Base-by-base conservation (phyloP, 2,797 vertebrate genomes). In the Vultur gryphus region DNA sequence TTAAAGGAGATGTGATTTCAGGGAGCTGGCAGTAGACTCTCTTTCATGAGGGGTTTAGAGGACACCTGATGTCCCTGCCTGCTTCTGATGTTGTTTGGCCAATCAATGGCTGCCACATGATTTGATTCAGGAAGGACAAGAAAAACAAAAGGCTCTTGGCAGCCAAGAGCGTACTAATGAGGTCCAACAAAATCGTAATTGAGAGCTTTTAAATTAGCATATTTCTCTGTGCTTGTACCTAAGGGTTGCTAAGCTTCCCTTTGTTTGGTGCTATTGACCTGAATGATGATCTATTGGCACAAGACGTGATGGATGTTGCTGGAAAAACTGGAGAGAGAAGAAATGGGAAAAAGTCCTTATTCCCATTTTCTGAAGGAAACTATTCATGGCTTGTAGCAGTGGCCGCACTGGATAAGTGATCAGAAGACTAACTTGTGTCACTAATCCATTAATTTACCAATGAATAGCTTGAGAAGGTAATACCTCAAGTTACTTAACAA, bases 151-250 rank as follows among this genome's bases (percentile, higher is more conserved):
- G 48, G 44, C 52, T 71, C 43, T 90, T 85, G 89, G 90, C 89
- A 96, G 78, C 48, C 79, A 95, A 88, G 59, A 73, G 90, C 94
- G 97, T 96, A 84, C 94, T 93, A 97, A 97, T 96, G 92, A 96
- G 82, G n/a, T n/a, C 57, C 25, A 93, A 94, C 84, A 93, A 96
- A 97, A 94, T 83, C 83, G 54, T 81, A 92, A 96, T 95, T 97
- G 82, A 93, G 81, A 88, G 55, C 72, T 90, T 92, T 94, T 89
- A 95, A 87, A 96, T 96, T 96, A 94, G 91, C 87, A 66, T 97
- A 87, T 95, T 93, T 96, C 52, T 85, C 83, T 93, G 35, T 79
- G 37, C 62, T 93, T 88, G 87, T 90, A 92, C 83, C 20, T 84
- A 92, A 85, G 84, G 39, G 90, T 94, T 95, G 86, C 90, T 95